Evolutionary conservation across 2,888 invertebrate species (phyloP).

Genomic region (Dyspetes luteomarginatus): DNA sequence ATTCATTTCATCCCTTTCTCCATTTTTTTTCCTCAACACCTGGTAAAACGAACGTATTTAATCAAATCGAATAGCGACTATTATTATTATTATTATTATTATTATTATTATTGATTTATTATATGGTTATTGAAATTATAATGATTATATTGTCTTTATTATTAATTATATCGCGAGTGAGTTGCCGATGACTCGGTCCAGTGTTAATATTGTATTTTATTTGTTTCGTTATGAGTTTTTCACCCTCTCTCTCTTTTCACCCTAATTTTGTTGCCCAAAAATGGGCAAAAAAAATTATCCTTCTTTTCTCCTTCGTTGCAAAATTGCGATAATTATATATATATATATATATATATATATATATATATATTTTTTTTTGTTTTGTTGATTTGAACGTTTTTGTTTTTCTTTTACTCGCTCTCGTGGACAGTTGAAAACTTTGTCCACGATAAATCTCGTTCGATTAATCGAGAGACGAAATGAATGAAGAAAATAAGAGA

Average conservation of each 20-base stretch:
- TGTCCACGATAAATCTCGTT: conserved; percentile 18
- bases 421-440: conserved; percentile 48
- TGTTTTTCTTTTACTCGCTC: conserved; percentile 32
- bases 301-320: conserved; percentile 42
- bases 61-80: conserved; percentile 73
- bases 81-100: conserved; percentile 70
- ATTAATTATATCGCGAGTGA: conserved; percentile 79
- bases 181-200: conserved; percentile 81
- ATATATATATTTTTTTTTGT: conserved; percentile 29
- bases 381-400: conserved; percentile 55
- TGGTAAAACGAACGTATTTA: conserved; percentile 73
- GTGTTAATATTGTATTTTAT: conserved; percentile 84
- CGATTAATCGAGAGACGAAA: conserved; percentile 27
- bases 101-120: conserved; percentile 73
- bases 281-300: conserved; percentile 28
- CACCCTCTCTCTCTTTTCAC: conserved; percentile 20
- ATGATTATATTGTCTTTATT: conserved; percentile 64
- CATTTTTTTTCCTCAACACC: conserved; percentile 63
- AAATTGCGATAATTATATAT: conserved; percentile 36
- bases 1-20: conserved; percentile 34
- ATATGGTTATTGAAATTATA: conserved; percentile 69
- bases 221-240: conserved; percentile 82
- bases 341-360: conserved; percentile 24
- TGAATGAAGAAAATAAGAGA: conserved; percentile 35
- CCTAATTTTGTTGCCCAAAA: conserved; percentile 77